A percentile compares a stretch with the other conserved stretches of the same genome.
phyloP scores from a whole-genome alignment of 2,797 vertebrate species.

The Sebastes variabilis region DNA sequence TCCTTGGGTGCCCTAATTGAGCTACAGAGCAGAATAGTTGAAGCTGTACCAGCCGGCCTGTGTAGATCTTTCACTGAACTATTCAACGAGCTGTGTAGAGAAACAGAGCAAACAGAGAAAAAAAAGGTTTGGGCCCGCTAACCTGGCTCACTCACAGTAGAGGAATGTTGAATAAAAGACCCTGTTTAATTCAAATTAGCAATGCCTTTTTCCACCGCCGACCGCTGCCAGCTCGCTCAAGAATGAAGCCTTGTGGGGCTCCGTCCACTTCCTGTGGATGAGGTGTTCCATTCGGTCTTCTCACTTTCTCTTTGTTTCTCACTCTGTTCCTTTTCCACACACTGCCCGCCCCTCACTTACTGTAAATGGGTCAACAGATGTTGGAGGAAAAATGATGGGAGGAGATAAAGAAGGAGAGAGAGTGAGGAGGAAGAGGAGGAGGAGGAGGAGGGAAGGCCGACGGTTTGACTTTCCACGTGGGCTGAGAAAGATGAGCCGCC shows the following conservation, averaged over 20 bases:
- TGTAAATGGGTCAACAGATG: constrained; percentile 74
- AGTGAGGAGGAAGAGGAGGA: neutral
- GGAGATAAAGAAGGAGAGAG: constrained; percentile 27
- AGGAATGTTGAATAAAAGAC: constrained; percentile 66
- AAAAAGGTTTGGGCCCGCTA: constrained; percentile 28
- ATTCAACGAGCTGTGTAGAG: constrained; percentile 3
- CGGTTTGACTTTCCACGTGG: constrained; percentile 49
- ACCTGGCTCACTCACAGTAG: constrained; percentile 44
- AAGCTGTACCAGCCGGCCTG: neutral
- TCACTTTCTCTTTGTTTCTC: constrained; percentile 11
- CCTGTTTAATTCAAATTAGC: constrained; percentile 70
- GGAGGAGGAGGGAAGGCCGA: constrained; percentile 15
- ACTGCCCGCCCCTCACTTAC: constrained; percentile 24
- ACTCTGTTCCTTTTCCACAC: constrained; percentile 24
- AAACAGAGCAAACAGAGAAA: constrained; percentile 33
- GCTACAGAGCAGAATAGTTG: constrained; percentile 4
- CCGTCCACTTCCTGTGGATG: constrained; percentile 60
- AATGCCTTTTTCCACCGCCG: constrained; percentile 60
- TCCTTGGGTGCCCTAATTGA: constrained; percentile 4
- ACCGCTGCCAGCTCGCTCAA: constrained; percentile 60
- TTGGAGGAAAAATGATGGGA: constrained; percentile 41
- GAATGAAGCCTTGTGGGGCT: constrained; percentile 71
- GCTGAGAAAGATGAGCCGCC: constrained; percentile 25
- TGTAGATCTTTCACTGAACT: constrained; percentile 19
- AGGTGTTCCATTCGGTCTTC: constrained; percentile 56